Evolutionary conservation across 1,140 invertebrate species (phyloP), one percentile per base, ranked within the genome.

Genomic region (Eriocheir sinensis): DNA sequence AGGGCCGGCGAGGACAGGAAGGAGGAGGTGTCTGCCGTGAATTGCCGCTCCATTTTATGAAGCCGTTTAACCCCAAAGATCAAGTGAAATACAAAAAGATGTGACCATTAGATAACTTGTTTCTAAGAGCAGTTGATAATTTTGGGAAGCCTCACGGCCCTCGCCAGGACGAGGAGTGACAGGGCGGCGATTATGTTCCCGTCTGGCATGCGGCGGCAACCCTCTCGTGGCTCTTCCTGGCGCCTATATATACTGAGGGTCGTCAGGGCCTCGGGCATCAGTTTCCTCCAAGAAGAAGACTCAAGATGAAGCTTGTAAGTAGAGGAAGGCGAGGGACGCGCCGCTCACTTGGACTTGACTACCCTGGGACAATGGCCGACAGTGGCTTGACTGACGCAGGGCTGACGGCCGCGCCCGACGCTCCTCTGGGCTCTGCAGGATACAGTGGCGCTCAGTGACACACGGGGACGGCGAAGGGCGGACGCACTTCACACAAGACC

Each of bases 231-330:
- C 88, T 89, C 8, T 44, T 44, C 34, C 40, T 32, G 17, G 40
- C 88, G 40, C 40, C 88, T 89, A 89, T 89, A 89, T 89, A 89
- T 89, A 89, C 88, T 89, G 88, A 41, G 88, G 8, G 88, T 89
- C 40, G 88, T 30, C 88, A 89, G 41, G 41, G 17, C 88, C 41
- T 15, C 27, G 40, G 41, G 88, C 88, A 89, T 89, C 88, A 89
- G 88, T 89, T 89, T 89, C 88, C 88, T 27, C 40, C 88, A 44
- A 89, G 88, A 38, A 89, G 21, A 89, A 83, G 21, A 15, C 88
- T 44, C 88, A 89, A 89, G 88, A 89, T 89, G 88, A 89, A 89
- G 40, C 88, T 89, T 41, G 88, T 89, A 89, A 89, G 88, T 89
- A 89, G 40, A 21, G 48, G 88, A 48, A 44, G 27, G 88, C 21